Conservation (phyloP, 2,888 invertebrate species). For the Eristalis intricaria region DNA sequence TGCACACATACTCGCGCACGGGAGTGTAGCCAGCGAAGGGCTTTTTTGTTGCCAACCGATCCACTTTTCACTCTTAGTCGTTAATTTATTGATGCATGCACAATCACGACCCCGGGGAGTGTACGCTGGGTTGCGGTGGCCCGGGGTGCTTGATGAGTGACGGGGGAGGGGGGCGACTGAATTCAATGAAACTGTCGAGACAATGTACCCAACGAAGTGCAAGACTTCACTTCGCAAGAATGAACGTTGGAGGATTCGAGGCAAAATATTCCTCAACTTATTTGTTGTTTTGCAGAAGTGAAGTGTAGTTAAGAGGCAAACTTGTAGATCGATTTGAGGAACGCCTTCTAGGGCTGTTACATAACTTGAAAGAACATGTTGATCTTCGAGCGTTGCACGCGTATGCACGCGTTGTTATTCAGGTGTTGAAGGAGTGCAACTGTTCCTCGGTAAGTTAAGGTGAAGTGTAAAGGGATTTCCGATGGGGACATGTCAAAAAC, state of each 20-base stretch:
- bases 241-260: conserved; percentile 19
- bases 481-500: too few species aligned
- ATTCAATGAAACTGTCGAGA: conserved; percentile 67
- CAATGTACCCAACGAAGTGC: conserved; percentile 64
- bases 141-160: background rate
- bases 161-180: conserved; percentile 9
- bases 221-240: conserved; percentile 39
- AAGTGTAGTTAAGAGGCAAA: conserved; percentile 17
- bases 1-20: background rate
- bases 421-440: too few species aligned
- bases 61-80: conserved; percentile 1
- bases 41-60: conserved; percentile 31
- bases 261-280: background rate
- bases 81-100: conserved; percentile 70
- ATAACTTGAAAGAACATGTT: conserved; percentile 10
- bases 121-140: background rate
- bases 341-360: background rate
- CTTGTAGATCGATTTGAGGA: conserved; percentile 20
- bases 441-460: too few species aligned
- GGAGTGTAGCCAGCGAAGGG: background rate
- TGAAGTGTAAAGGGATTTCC: too few species aligned
- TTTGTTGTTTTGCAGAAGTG: background rate
- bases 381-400: conserved; percentile 1
- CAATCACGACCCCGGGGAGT: conserved; percentile 20
- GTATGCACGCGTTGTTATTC: too few species aligned